Evolutionary conservation across 1,140 invertebrate genomes (phyloP).

Genomic region (Conus ventricosus): DNA sequence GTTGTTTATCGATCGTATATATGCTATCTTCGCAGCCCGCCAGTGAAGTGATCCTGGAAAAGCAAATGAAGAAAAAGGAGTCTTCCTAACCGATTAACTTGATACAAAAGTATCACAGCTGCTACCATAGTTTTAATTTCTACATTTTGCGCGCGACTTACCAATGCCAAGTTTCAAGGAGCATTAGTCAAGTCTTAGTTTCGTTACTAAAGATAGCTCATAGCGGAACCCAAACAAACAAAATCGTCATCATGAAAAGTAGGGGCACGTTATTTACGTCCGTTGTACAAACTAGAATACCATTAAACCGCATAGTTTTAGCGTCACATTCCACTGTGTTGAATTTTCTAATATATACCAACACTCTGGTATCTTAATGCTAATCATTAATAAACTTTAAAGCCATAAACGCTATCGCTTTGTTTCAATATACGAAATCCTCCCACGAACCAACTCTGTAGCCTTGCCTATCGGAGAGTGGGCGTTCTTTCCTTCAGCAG

Average conservation of each 20-base stretch:
- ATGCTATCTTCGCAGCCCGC: background rate
- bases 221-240: background rate
- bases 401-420: background rate
- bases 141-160: background rate
- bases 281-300: background rate
- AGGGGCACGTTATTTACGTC: background rate
- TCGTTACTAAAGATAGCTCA: slow-evolving; percentile 16
- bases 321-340: background rate
- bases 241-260: background rate
- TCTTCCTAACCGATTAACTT: background rate
- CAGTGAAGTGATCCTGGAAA: background rate
- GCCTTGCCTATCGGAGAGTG: too few relatives aligned
- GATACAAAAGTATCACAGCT: background rate
- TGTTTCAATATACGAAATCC: too few relatives aligned
- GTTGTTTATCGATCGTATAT: slow-evolving; percentile 12
- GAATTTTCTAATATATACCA: too few relatives aligned
- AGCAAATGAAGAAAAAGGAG: background rate
- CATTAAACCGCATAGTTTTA: background rate
- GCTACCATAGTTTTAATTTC: background rate
- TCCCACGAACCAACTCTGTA: too few relatives aligned
- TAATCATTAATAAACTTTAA: background rate
- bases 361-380: background rate
- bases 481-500: too few relatives aligned
- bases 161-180: background rate
- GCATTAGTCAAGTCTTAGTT: background rate